These are phyloP conservation scores for Acanthococcus lagerstroemiae DNA, from an alignment of 2,888 invertebrate species.

Conservation along the genomic window DNA sequence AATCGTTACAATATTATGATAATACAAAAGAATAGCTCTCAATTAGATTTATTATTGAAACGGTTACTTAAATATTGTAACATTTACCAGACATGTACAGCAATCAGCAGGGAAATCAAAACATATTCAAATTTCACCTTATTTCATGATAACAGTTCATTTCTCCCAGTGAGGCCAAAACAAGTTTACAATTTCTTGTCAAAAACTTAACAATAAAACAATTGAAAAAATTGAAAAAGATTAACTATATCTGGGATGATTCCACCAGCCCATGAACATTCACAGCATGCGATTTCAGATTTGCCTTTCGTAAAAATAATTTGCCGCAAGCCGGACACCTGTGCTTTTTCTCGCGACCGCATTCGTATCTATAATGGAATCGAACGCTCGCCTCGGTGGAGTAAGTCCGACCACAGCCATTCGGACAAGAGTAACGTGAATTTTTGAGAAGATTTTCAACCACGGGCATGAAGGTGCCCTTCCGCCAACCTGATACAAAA, in stretches of 20 bases:
- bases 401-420: constrained; percentile 31
- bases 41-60: no score
- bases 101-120: no score
- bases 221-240: no score
- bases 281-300: constrained; percentile 34
- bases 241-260: no score
- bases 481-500: constrained; percentile 12
- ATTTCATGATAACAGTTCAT: no score
- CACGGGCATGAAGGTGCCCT: not conserved
- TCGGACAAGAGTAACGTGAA: constrained; percentile 23
- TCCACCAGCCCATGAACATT: constrained; percentile 7
- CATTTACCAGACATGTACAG: no score
- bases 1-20: no score
- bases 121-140: no score
- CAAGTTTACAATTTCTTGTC: no score
- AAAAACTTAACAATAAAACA: not conserved
- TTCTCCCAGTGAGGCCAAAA: no score
- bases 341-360: constrained; percentile 17
- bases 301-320: constrained; percentile 39
- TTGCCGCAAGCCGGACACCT: constrained; percentile 39
- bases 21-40: no score
- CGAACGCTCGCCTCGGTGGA: constrained; percentile 1
- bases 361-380: constrained; percentile 23
- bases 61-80: no score
- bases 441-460: not conserved